Base-by-base conservation (phyloP, 1,140 invertebrate genomes). In the Dendrolimus kikuchii region DNA sequence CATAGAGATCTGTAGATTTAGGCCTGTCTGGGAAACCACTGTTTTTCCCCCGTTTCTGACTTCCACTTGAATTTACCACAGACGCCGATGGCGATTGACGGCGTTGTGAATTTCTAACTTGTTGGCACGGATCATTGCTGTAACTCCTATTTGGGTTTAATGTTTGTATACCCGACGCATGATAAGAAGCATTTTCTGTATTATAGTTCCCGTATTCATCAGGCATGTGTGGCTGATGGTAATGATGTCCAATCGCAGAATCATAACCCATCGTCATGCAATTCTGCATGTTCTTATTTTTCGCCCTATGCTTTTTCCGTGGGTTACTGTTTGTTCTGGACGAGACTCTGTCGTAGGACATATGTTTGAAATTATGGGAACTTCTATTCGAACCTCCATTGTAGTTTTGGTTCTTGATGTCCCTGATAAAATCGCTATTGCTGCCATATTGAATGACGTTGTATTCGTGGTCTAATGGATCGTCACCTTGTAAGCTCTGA, bases 1-100 rank as follows among this genome's bases (percentile, higher is more conserved):
- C 89, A 56, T 89, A 89, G 41, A 88, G 60, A 60, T 90, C 89
- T 39, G 89, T 89, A 7, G 88, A 89, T 60, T 90, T 90, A 1
- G 86, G 85, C 47, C 87, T 75, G 38, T 86, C 84, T 5, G 86
- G 81, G 52, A 81, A 83, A 0, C 68, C 62, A 23, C 77, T 81
- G 7, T 62, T 71, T 52, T 88, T 87, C 5, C 85, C 81, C 5
- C 85, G 73, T 52, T 87, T 87, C 53, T 87, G 84, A 56, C 83
- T 86, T 5, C 85, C 85, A 51, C 83, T 86, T 5, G 83, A 86
- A 54, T 84, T 87, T 2, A 80, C 72, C 63, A 84, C 74, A 2
- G 83, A 81, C 5, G 80, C 74, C 1, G 88, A 74, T 47, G 81
- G 78, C 46, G 89, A 84, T 76, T 83, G 84, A 6, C 86, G 68